Evolutionary conservation across 2,888 invertebrate genomes (phyloP).

Genomic region (Cerceris ruficornis): DNA sequence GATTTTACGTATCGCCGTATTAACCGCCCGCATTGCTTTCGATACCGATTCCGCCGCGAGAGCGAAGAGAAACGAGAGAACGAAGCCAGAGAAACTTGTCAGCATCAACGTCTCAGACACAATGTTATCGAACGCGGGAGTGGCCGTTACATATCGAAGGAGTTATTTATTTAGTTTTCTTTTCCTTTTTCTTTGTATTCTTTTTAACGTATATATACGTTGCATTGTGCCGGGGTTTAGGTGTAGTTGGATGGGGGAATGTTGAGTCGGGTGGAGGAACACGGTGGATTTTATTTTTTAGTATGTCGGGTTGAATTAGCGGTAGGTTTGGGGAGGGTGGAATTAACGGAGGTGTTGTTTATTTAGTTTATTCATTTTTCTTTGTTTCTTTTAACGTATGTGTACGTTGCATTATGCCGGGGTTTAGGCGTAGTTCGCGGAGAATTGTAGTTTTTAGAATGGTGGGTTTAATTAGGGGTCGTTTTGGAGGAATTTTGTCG

Average conservation of each 20-base stretch:
- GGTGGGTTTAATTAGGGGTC: too few species aligned
- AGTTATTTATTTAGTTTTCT: constrained; percentile 15
- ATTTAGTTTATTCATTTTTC: too few species aligned
- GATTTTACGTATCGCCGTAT: constrained; percentile 44
- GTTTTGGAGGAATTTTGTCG: too few species aligned
- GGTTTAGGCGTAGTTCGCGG: not conserved
- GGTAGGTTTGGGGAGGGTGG: too few species aligned
- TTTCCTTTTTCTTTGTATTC: constrained; percentile 16
- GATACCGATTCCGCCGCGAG: not conserved
- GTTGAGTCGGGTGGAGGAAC: too few species aligned
- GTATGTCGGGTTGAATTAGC: too few species aligned
- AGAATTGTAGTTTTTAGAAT: too few species aligned
- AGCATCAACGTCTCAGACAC: constrained; percentile 47
- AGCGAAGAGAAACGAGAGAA: not conserved
- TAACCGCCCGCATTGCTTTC: constrained; percentile 53
- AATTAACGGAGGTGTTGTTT: too few species aligned
- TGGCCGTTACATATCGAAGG: constrained; percentile 40
- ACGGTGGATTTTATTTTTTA: too few species aligned
- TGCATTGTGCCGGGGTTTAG: not conserved
- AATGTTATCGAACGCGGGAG: constrained; percentile 56
- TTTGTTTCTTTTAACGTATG: too few species aligned
- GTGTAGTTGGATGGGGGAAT: too few species aligned
- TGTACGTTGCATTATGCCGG: not conserved
- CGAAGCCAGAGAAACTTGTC: constrained; percentile 47
- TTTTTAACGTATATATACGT: constrained; percentile 15